Evolutionary conservation across 2,113 vertebrate genomes (phyloP).

Genomic region (Cricetomys ansorgei): DNA sequence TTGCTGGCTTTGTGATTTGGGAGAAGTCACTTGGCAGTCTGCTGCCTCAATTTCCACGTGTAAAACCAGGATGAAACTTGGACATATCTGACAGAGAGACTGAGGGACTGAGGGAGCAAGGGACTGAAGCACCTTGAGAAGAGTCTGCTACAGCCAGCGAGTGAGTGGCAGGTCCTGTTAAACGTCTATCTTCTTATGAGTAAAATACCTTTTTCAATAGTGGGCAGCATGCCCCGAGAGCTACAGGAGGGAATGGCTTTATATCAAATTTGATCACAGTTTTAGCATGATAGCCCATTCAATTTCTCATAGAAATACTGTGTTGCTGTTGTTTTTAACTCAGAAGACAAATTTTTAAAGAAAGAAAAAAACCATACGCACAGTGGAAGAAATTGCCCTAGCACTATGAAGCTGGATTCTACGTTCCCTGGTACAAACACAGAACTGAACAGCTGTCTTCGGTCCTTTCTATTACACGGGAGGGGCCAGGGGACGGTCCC

Average conservation of each 20-base stretch:
- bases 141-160: background rate
- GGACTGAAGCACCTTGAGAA: background rate
- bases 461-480: too few relatives aligned
- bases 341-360: background rate
- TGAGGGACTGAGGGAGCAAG: background rate
- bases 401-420: background rate
- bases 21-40: background rate
- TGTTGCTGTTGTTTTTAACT: background rate
- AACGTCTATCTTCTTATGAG: background rate
- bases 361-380: background rate
- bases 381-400: background rate
- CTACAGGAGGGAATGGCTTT: background rate
- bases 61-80: background rate
- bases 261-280: background rate
- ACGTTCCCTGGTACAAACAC: background rate
- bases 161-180: background rate
- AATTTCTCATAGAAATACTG: conserved; percentile 46
- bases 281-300: conserved; percentile 29
- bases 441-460: background rate
- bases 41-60: conserved; percentile 56
- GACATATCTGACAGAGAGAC: background rate
- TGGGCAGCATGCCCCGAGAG: background rate
- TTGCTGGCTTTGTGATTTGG: conserved; percentile 48
- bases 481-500: background rate
- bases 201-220: background rate